Conservation (phyloP, 2,113 vertebrate species). For the Oncorhynchus nerka region DNA sequence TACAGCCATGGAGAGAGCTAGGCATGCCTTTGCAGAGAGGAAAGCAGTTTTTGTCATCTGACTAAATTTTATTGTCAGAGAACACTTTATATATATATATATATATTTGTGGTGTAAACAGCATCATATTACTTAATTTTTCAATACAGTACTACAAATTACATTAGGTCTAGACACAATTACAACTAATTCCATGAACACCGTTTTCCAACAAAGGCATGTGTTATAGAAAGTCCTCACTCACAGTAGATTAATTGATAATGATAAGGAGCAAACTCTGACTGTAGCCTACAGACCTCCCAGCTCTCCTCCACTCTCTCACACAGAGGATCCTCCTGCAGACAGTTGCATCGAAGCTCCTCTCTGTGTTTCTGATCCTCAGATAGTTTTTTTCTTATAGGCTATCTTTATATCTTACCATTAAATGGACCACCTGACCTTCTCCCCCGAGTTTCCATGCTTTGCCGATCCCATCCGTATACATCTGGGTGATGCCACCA, state of each 20-base stretch:
- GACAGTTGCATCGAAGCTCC: constrained; percentile 31
- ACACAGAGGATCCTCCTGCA: neutral
- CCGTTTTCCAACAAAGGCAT: too few relatives aligned
- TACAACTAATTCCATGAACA: too few relatives aligned
- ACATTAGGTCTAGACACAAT: too few relatives aligned
- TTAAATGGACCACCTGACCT: constrained; percentile 43
- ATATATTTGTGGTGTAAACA: too few relatives aligned
- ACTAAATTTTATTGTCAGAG: too few relatives aligned
- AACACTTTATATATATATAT: too few relatives aligned
- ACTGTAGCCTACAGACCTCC: neutral
- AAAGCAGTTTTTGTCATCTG: too few relatives aligned
- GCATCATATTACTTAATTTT: too few relatives aligned
- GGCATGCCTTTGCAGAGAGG: too few relatives aligned
- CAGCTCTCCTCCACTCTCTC: neutral
- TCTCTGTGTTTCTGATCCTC: constrained; percentile 48
- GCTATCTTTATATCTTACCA: constrained; percentile 22
- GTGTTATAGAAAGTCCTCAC: too few relatives aligned
- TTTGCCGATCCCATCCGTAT: constrained; percentile 41
- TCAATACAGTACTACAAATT: too few relatives aligned
- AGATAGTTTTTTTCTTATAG: neutral
- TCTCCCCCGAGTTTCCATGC: constrained; percentile 55
- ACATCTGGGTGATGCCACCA: constrained; percentile 10
- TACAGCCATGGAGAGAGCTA: too few relatives aligned
- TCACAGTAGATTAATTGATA: neutral
- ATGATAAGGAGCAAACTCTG: neutral